Base-by-base conservation (phyloP, 2,888 invertebrate genomes). In the Coecobrya sp. region DNA sequence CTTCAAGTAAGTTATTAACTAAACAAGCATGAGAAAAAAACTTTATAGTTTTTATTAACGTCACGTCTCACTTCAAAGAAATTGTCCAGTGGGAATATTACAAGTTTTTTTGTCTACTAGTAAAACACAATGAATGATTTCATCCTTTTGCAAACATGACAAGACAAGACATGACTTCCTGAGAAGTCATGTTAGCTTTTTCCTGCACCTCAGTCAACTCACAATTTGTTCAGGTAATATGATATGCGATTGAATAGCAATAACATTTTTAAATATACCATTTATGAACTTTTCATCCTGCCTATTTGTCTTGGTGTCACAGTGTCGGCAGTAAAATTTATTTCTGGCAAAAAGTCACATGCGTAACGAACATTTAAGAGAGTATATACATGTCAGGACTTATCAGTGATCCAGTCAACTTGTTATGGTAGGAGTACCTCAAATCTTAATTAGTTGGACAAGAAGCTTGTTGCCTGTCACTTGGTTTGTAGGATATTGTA, bases 381-480 rank as follows among this genome's bases (percentile, higher is more conserved):
- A 27, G 1, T 27, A 27, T 4, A 62, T 4, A 5, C 65, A 4
- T 27, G 65, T 22, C 36, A 2, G 22, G 2, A 62, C 16, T 22
- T 19, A 10, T 22, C n/a, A n/a, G n/a, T n/a, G n/a, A n/a, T n/a
- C 19, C 19, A 36, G 36, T 36, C 36, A 62, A 65, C 65, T 11
- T 65, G 59, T 65, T 10, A 55, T 49, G 45, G 27, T 27, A 19
- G 16, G 55, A 59, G 19, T 7, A 59, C 19, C 59, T 65, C 65
- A 65, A 65, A 65, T 65, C 65, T 27, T 11, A 65, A 82, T 25
- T 52, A 68, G 13, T 55, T 16, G n/a, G 30, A 86, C 70, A n/a
- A 70, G 70, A n/a, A 86, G 86, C 86, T 52, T n/a, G 49, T 25
- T 27, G 5, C 76, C 87, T 87, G 87, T 87, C 87, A 87, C 62